A percentile compares a stretch with the other conserved stretches of the same genome.
These are phyloP conservation scores for Elephas maximus DNA, from an alignment of 2,113 vertebrate genomes.

Conservation along the genomic window DNA sequence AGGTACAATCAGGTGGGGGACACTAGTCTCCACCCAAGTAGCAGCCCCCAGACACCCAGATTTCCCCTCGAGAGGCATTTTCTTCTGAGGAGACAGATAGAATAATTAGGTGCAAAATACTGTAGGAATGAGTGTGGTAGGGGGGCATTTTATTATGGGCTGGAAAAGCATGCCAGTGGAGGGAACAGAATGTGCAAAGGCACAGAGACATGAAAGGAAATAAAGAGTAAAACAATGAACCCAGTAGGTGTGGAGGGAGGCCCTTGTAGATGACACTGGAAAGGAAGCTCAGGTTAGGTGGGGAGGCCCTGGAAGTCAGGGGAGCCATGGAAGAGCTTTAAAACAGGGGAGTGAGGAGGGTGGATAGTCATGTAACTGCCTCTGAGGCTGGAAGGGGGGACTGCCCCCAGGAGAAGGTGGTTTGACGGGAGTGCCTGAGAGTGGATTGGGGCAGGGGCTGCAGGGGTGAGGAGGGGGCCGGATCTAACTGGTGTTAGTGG, in stretches of 20 bases:
- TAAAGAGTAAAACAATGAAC: no score
- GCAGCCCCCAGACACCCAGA: neutral
- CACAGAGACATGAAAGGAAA: neutral
- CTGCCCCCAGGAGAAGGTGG: neutral
- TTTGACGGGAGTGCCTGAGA: neutral
- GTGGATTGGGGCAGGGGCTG: neutral
- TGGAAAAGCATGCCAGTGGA: neutral
- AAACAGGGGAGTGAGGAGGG: neutral
- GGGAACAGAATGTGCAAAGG: neutral
- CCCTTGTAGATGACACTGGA: no score
- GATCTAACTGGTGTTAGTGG: neutral
- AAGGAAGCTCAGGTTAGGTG: neutral
- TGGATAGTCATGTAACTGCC: neutral
- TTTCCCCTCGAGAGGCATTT: neutral
- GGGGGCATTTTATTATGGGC: neutral
- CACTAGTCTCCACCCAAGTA: neutral
- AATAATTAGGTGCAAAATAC: neutral
- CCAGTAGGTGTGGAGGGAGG: accelerated
- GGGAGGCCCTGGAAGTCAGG: neutral
- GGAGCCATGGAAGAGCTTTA: neutral
- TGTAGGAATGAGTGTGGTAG: no score
- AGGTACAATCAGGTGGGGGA: neutral
- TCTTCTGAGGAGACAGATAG: neutral
- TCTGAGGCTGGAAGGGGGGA: neutral
- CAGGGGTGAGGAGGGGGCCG: neutral